Conservation (phyloP, 1,140 invertebrate genomes). For the Protaetia brevitarsis region DNA sequence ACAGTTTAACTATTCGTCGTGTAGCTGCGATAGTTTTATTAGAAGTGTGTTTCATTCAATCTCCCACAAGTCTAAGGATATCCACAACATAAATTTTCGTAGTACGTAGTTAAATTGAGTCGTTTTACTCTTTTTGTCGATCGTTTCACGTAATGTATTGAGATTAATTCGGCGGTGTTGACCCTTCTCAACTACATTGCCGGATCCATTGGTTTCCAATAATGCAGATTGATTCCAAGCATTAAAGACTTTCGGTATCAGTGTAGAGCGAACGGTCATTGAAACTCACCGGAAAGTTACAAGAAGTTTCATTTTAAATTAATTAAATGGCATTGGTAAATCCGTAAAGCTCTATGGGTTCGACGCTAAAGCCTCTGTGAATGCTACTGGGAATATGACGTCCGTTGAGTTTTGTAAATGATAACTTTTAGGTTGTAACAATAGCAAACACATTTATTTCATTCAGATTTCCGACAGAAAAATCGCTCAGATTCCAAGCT, state of each 20-base stretch:
- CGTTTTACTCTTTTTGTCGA: conserved; percentile 1
- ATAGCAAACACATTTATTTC: too few relatives aligned
- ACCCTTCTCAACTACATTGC: conserved; percentile 13
- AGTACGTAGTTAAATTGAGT: conserved; percentile 17
- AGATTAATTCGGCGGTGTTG: conserved; percentile 17
- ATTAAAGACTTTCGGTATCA: conserved; percentile 16
- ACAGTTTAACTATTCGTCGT: too few relatives aligned
- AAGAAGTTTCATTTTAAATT: conserved; percentile 13
- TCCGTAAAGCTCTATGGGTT: too few relatives aligned
- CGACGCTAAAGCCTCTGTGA: too few relatives aligned
- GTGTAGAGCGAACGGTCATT: not conserved
- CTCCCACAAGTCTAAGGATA: too few relatives aligned
- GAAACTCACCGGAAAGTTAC: not conserved
- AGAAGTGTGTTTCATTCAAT: too few relatives aligned
- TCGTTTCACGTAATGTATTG: conserved; percentile 8
- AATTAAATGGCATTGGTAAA: conserved; percentile 12
- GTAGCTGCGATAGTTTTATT: too few relatives aligned
- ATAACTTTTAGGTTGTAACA: too few relatives aligned
- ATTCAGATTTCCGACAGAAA: too few relatives aligned
- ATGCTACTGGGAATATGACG: too few relatives aligned
- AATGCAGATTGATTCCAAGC: conserved; percentile 12
- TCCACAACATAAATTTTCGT: conserved; percentile 10
- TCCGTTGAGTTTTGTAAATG: too few relatives aligned
- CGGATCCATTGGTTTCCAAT: conserved; percentile 16
- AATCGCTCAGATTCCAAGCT: too few relatives aligned